Evolutionary conservation across 2,113 vertebrate species (phyloP).

Genomic region (Dipodomys merriami): DNA sequence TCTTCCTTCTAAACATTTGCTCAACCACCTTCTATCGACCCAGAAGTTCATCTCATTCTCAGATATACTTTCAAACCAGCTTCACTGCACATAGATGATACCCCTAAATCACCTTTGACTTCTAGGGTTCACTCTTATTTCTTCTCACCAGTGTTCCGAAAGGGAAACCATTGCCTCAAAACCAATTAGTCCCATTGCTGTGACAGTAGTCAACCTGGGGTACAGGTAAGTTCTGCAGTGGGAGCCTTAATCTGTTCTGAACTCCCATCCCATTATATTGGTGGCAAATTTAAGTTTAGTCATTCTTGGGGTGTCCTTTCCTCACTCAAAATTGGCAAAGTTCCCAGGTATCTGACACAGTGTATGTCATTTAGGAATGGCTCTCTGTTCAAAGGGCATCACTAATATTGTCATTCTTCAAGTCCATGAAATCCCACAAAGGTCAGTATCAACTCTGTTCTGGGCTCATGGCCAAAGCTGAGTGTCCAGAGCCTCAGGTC

Average conservation of each 20-base stretch:
- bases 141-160: conserved; percentile 51
- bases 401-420: not conserved
- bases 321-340: not conserved
- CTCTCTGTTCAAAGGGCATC: not conserved
- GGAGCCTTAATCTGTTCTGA: conserved; percentile 46
- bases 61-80: not conserved
- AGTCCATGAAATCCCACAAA: not conserved
- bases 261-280: not conserved
- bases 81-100: conserved; percentile 8
- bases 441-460: not conserved
- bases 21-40: not conserved
- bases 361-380: not conserved
- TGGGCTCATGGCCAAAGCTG: not conserved
- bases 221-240: not conserved
- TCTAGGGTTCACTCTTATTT: conserved; percentile 21
- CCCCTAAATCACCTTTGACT: conserved; percentile 56
- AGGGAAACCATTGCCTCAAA: conserved; percentile 22
- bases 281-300: conserved; percentile 44
- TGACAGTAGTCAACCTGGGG: not conserved
- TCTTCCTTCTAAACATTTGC: conserved; percentile 26
- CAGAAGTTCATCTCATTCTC: conserved; percentile 9
- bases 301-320: not conserved
- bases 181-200: not conserved
- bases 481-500: not conserved
- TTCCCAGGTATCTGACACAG: not conserved